These are phyloP conservation scores for Parochlus steinenii DNA, from an alignment of 2,888 invertebrate species.

Conservation along the genomic window DNA sequence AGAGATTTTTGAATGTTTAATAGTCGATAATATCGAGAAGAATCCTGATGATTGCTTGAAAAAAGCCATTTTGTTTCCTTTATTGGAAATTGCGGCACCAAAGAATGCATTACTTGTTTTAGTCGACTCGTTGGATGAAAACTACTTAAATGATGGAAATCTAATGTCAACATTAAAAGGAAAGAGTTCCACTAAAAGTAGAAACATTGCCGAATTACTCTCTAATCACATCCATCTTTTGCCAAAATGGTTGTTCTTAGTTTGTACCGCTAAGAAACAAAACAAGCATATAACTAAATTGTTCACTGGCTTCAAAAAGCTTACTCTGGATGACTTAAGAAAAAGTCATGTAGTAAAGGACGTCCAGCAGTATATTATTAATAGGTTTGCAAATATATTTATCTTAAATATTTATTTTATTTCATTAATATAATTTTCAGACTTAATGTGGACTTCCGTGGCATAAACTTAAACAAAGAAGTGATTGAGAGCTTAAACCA, in stretches of 20 bases:
- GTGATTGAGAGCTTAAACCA: slow-evolving; percentile 92
- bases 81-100: slow-evolving; percentile 73
- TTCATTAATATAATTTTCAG: too few relatives aligned
- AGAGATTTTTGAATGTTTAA: slow-evolving; percentile 64
- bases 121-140: slow-evolving; percentile 87
- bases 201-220: slow-evolving; percentile 65
- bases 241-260: slow-evolving; percentile 83
- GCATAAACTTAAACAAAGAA: slow-evolving; percentile 77
- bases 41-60: slow-evolving; percentile 87
- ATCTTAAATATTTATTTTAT: too few relatives aligned
- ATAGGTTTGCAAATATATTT: too few relatives aligned
- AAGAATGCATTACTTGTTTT: slow-evolving; percentile 69
- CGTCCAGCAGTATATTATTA: slow-evolving; percentile 87
- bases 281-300: slow-evolving; percentile 66
- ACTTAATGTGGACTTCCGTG: slow-evolving; percentile 66
- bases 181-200: slow-evolving; percentile 31
- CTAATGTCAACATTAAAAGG: slow-evolving; percentile 37
- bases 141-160: slow-evolving; percentile 37
- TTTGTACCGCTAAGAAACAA: slow-evolving; percentile 75
- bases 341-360: slow-evolving; percentile 83
- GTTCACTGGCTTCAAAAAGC: slow-evolving; percentile 79
- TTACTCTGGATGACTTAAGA: slow-evolving; percentile 78
- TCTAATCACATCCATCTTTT: slow-evolving; percentile 80
- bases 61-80: slow-evolving; percentile 69
- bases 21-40: slow-evolving; percentile 65